Base-by-base conservation (phyloP, 2,113 vertebrate genomes). In the Brienomyrus brachyistius region DNA sequence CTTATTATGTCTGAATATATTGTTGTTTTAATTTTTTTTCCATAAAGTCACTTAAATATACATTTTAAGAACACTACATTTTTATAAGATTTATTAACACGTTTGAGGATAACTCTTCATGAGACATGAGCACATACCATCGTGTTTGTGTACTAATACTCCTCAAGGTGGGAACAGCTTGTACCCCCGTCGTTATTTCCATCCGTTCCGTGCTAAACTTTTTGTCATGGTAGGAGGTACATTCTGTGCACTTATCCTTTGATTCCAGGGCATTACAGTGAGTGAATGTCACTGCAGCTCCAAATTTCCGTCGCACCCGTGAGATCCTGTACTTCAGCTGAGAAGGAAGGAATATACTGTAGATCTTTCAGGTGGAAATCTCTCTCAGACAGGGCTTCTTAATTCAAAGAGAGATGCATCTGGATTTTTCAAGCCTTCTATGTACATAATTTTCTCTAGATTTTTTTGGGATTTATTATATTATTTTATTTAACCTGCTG, bases 241-340 rank as follows among this genome's bases (percentile, higher is more conserved):
- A 98, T 90, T 97, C 96, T 83, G 96, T n/a, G 5, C 94, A 95
- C 87, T 89, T 91, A 0, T 96, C 95, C 92, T 95, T 96, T 2
- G 92, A 91, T 2, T 94, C 92, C 48, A 95, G 93, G 87, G 95
- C 91, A 23, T 94, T 96, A 74, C 91, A 94, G 93, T 97, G 97
- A 1, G 94, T 94, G 91, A 99, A 98, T 23, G 40, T 17, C 74
- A 96, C 70, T 0, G 94, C 96, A 5, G 90, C 90, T 0, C 97
- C 97, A 85, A 97, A 97, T 48, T 93, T 90, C 43, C 92, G 92
- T 23, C 93, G 93, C 87, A 90, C 88, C 89, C 95, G 96, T 83
- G 96, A 96, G 92, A 98, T 94, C 94, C 93, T 96, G 86, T 93
- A 97, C 4, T 87, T 94, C 88, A 98, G 92, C 98, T 98, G 96